A percentile compares a stretch with the other conserved stretches of the same genome.
Conservation (phyloP, 2,888 invertebrate genomes). For the Drosophila nr. perissopoda region DNA sequence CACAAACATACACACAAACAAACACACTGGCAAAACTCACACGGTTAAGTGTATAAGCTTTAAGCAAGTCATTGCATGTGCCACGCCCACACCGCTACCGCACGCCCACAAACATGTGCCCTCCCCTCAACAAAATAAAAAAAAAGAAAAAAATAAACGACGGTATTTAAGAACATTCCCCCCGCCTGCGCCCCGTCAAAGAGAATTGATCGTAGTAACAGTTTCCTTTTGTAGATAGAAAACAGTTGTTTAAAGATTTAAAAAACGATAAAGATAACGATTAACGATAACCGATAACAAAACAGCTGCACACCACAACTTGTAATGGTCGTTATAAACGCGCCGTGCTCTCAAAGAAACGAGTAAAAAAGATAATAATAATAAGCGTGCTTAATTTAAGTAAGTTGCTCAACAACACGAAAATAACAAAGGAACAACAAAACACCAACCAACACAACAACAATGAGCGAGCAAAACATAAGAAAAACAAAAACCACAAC, state of each 20-base stretch:
- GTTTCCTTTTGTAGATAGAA: conserved; percentile 75
- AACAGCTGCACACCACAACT: conserved; percentile 46
- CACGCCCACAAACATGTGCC: conserved; percentile 22
- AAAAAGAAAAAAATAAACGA: conserved; percentile 6
- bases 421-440: conserved; percentile 14
- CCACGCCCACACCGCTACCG: conserved; percentile 52
- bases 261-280: conserved; percentile 51
- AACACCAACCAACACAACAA: conserved; percentile 42
- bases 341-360: conserved; percentile 65
- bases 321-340: conserved; percentile 71
- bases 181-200: conserved; percentile 45
- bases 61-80: conserved; percentile 77
- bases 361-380: conserved; percentile 65
- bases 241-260: conserved; percentile 61
- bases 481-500: conserved; percentile 15
- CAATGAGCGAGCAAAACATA: conserved; percentile 27
- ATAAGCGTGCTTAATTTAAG: conserved; percentile 56
- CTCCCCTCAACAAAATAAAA: conserved; percentile 3
- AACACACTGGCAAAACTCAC: conserved; percentile 17
- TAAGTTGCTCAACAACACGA: conserved; percentile 62
- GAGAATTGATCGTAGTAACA: conserved; percentile 60
- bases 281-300: conserved; percentile 39
- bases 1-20: conserved; percentile 5
- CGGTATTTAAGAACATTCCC: conserved; percentile 42
- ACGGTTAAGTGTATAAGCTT: conserved; percentile 62